These are phyloP conservation scores for Crotalus horridus DNA, from an alignment of 2,113 vertebrate species.

Conservation along the genomic window DNA sequence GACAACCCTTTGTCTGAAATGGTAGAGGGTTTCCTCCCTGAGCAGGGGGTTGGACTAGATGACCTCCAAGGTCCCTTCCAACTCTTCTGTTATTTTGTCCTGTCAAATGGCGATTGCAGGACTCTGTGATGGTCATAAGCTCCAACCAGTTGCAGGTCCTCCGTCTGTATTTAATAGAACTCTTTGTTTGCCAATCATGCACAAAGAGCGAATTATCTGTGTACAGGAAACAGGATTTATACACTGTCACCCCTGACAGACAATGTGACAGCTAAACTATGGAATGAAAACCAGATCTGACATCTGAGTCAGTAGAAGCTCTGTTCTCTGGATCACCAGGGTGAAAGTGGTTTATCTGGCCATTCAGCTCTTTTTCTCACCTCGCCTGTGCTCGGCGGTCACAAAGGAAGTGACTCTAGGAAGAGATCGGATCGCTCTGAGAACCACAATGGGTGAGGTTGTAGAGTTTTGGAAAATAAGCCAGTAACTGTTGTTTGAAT, in stretches of 20 bases:
- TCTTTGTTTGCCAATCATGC: neutral
- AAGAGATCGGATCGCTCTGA: slow-evolving; percentile 2
- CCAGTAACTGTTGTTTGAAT: neutral
- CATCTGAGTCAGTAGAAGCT: slow-evolving; percentile 66
- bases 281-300: slow-evolving; percentile 61
- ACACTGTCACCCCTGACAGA: slow-evolving; percentile 49
- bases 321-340: slow-evolving; percentile 42
- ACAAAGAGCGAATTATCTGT: neutral
- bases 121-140: neutral
- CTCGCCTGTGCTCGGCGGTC: slow-evolving; percentile 25
- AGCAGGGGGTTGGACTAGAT: neutral
- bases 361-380: slow-evolving; percentile 40
- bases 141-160: neutral
- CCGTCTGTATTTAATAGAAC: neutral
- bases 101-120: neutral
- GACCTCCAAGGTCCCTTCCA: neutral
- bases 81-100: neutral
- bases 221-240: slow-evolving; percentile 41
- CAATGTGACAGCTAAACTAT: slow-evolving; percentile 66
- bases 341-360: slow-evolving; percentile 54
- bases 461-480: neutral
- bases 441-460: neutral
- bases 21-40: neutral
- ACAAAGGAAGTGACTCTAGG: slow-evolving; percentile 2
- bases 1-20: no score